Base-by-base conservation (phyloP, 2,797 vertebrate species). In the Manis javanica region DNA sequence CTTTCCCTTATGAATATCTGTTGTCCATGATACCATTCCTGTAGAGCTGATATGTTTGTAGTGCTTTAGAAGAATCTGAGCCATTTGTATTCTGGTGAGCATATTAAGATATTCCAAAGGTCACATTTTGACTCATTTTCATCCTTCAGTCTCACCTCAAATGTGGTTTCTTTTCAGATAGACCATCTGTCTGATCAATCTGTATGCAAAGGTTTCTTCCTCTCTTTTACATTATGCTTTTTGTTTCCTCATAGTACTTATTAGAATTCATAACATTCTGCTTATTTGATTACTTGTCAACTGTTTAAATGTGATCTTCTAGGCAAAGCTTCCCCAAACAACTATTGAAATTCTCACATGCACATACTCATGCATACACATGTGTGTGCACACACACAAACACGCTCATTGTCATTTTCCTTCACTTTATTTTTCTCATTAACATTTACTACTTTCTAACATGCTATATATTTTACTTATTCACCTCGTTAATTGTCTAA, bases 361-460 rank as follows among this genome's bases (percentile, higher is more conserved):
- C 26, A 46, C 23, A 51, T 24, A 53, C 6, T n/a, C 61, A 63
- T 63, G 61, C 29, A 3, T 31, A 64, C 23, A 29, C 2, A 21
- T 2, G 13, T 39, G 51, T 42, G 18, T 39, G 42, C 29, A n/a
- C 59, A 77, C 34, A 51, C 13, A n/a, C 23, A 46, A 16, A 53
- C 26, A 42, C 11, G 23, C 39, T 39, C 61, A 69, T 21, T 90
- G 14, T 74, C 18, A 72, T 83, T 89, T 95, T 83, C 34, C 31
- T 34, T 89, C 75, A 37, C 7, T 71, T 90, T 74, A 46, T 63
- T 84, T 79, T 93, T 69, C 37, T 92, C 49, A 42, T 53, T 75
- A 92, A 31, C 12, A 55, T 87, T 86, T 78, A 72, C 59, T 51
- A 57, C n/a, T 94, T 96, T 82, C 29, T 82, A 90, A 59, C n/a